Base-by-base conservation (phyloP, 2,888 invertebrate genomes). In the Lithosia quadra region DNA sequence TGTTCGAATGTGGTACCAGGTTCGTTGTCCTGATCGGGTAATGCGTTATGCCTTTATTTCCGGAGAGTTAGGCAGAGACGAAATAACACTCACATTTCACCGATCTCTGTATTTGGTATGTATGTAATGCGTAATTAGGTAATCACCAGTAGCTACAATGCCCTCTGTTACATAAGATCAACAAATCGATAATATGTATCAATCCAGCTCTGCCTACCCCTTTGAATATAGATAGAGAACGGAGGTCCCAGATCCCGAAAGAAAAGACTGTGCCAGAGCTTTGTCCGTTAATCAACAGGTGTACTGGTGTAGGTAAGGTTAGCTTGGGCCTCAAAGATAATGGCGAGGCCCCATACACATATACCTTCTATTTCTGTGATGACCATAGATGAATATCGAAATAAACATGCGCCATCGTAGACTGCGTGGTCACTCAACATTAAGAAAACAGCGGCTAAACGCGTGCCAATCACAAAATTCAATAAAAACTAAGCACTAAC, bases 371-470 rank as follows among this genome's bases (percentile, higher is more conserved):
- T 15, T 18, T n/a, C n/a, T 43, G 43, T 15, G 15, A 36, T 13
- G n/a, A 18, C 49, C n/a, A 49, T 43, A 43, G 18, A 43, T 21
- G 9, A 13, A 22, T 22, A 22, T 36, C 13, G 18, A 36, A 43
- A 7, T 7, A 43, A 43, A 43, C 43, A 8, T 43, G 2, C 43
- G 15, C 43, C 18, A 18, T 59, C 21, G 59, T 36, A 59, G 21
- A 60, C 36, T 49, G 49, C n/a, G 49, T n/a, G n/a, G 49, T 49
- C n/a, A 49, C 18, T 60, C 8, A 60, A 60, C 24, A 22, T 33
- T 9, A 34, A 58, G 36, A 24, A 22, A 11, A 36, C 18, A 22
- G 22, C n/a, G 39, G 18, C 36, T 18, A 18, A 15, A 39, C 39
- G 0, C 60, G 10, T 22, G 22, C 18, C 24, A 18, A 15, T 13